Conservation (phyloP, 2,888 invertebrate species). For the Odontomyia ornata region DNA sequence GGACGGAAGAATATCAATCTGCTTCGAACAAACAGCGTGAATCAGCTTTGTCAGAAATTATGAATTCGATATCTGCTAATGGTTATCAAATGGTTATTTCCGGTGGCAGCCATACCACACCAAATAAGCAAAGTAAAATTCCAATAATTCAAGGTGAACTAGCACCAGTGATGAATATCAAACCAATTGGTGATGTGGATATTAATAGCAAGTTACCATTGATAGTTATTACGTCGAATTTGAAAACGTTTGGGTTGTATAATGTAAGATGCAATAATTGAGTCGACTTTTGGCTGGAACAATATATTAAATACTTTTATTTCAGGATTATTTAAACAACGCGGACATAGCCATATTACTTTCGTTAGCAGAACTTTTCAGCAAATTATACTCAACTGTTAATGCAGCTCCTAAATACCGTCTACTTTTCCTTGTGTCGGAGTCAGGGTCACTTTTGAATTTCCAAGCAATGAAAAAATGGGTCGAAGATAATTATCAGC, state of each 20-base stretch:
- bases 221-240: conserved; percentile 90
- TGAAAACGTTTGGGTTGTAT: conserved; percentile 88
- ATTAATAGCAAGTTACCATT: conserved; percentile 74
- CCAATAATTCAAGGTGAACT: conserved; percentile 88
- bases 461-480: conserved; percentile 96
- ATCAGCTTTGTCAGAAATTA: conserved; percentile 83
- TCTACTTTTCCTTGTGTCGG: conserved; percentile 87
- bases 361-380: conserved; percentile 87
- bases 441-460: conserved; percentile 89
- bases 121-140: conserved; percentile 80
- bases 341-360: conserved; percentile 88
- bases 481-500: conserved; percentile 74
- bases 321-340: conserved; percentile 84
- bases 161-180: conserved; percentile 61
- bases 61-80: conserved; percentile 90
- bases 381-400: conserved; percentile 80
- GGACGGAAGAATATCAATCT: conserved; percentile 66
- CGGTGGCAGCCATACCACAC: conserved; percentile 73
- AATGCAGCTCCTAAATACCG: conserved; percentile 79
- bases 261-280: conserved; percentile 78
- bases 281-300: not conserved
- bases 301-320: not conserved
- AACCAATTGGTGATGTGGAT: conserved; percentile 66
- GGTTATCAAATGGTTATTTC: conserved; percentile 91
- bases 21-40: conserved; percentile 66